These are phyloP conservation scores for Crotalus tigris DNA, from an alignment of 2,113 vertebrate species.

Conservation along the genomic window DNA sequence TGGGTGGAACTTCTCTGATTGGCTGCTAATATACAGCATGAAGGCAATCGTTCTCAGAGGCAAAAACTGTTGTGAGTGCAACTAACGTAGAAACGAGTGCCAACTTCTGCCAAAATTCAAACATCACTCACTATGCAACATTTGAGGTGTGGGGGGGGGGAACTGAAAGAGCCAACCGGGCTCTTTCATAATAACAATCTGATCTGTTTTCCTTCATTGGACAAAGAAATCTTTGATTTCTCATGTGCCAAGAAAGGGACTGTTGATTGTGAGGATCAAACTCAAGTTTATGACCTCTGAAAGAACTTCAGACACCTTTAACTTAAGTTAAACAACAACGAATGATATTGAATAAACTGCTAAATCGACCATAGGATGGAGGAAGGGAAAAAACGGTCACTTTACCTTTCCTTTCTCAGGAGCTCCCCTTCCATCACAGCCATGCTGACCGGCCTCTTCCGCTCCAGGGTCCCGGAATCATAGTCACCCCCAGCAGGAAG, in stretches of 20 bases:
- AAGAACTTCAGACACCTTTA: neutral
- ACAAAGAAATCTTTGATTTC: neutral
- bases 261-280: neutral
- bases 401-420: constrained; percentile 87
- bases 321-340: neutral
- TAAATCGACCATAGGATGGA: neutral
- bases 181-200: neutral
- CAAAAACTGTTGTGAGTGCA: neutral
- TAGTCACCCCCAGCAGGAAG: constrained; percentile 72
- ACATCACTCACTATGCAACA: neutral
- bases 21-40: neutral
- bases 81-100: neutral
- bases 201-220: neutral
- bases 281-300: neutral
- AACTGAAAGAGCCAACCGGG: neutral
- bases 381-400: rapidly evolving
- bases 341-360: neutral
- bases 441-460: constrained; percentile 91
- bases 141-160: too few relatives aligned
- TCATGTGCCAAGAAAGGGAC: neutral
- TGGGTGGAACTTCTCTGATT: too few relatives aligned
- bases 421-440: constrained; percentile 85
- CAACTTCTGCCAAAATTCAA: neutral
- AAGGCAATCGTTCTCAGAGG: neutral
- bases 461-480: constrained; percentile 83